phyloP scores from a whole-genome alignment of 2,888 invertebrate species.

The Cantharis rufa region DNA sequence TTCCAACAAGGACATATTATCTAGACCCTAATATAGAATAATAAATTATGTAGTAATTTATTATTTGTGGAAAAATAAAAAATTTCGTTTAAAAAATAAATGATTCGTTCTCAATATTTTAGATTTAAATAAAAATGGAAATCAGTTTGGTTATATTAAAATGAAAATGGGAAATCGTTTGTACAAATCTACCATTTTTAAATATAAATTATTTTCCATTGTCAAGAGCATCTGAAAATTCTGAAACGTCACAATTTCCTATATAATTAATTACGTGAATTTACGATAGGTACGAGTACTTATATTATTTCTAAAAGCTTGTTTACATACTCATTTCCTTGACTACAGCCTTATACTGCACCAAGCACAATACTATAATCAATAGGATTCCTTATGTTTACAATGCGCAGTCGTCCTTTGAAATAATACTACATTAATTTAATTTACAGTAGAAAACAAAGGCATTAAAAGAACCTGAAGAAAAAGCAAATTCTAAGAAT shows the following conservation, averaged over 20 bases:
- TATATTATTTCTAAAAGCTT: slow-evolving; percentile 7
- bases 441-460: neutral
- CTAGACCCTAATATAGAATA: neutral
- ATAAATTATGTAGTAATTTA: neutral
- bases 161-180: slow-evolving; percentile 16
- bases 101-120: neutral
- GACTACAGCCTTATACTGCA: slow-evolving; percentile 32
- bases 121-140: slow-evolving; percentile 12
- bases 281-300: neutral
- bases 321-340: slow-evolving; percentile 36
- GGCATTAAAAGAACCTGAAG: neutral
- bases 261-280: neutral
- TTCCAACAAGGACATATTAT: neutral
- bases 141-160: slow-evolving; percentile 19
- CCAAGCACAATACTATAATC: slow-evolving; percentile 32
- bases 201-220: neutral
- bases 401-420: slow-evolving; percentile 33
- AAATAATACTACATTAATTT: slow-evolving; percentile 14
- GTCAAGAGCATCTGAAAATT: neutral
- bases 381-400: slow-evolving; percentile 33
- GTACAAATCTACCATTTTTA: slow-evolving; percentile 11
- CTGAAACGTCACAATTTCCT: neutral
- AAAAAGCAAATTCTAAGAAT: neutral
- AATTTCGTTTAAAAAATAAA: neutral
- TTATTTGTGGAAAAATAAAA: neutral